Conservation (phyloP, 2,888 invertebrate genomes). For the Cotesia congregata region DNA sequence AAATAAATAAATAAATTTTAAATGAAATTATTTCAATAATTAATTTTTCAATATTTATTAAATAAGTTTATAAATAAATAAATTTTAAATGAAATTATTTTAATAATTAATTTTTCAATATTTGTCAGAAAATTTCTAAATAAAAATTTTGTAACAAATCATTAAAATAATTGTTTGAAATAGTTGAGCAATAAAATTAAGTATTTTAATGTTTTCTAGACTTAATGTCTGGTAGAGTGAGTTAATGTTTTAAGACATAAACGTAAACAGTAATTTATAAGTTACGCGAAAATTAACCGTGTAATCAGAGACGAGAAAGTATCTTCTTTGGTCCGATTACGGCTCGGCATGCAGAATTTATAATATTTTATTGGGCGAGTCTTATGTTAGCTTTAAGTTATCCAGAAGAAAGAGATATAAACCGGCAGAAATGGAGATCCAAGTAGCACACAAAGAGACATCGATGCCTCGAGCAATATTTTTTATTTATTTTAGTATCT, state of each 20-base stretch:
- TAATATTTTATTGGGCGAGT: conserved; percentile 20
- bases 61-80: too few relatives aligned
- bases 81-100: neutral
- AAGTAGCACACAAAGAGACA: conserved; percentile 32
- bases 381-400: neutral
- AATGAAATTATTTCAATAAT: too few relatives aligned
- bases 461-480: conserved; percentile 15
- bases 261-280: neutral
- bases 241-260: neutral
- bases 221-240: neutral
- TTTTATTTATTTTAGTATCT: neutral
- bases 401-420: conserved; percentile 2
- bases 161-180: neutral
- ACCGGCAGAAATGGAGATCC: neutral
- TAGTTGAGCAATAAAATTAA: neutral
- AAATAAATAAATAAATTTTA: too few relatives aligned
- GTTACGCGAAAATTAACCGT: conserved; percentile 18
- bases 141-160: neutral
- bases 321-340: conserved; percentile 3
- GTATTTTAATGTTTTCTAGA: neutral
- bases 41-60: neutral
- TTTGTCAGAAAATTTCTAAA: neutral
- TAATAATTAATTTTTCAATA: neutral
- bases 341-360: neutral
- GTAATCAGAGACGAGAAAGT: conserved; percentile 29